phyloP scores from a whole-genome alignment of 2,113 vertebrate genomes.

The Scalopus aquaticus region DNA sequence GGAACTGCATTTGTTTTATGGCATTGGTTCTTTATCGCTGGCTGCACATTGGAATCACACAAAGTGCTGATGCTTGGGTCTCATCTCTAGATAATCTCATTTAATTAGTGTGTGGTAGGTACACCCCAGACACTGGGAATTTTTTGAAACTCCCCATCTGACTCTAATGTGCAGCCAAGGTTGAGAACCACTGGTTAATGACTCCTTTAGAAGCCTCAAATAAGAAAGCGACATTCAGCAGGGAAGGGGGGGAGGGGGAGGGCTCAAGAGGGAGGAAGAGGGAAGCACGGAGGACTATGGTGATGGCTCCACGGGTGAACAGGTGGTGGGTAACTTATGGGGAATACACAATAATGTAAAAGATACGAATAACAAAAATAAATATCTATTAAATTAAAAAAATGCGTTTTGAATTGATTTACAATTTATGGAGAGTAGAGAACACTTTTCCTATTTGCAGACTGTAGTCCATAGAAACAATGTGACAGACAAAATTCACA shows the following conservation, averaged over 20 bases:
- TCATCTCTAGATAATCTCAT: neutral
- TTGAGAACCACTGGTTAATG: conserved; percentile 32
- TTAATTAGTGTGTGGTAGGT: neutral
- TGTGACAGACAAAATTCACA: neutral
- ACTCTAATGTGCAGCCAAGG: conserved; percentile 38
- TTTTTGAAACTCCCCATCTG: conserved; percentile 35
- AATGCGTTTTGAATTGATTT: conserved; percentile 66
- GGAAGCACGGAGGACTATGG: too few relatives aligned
- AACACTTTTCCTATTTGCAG: conserved; percentile 20
- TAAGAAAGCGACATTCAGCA: too few relatives aligned
- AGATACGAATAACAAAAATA: too few relatives aligned
- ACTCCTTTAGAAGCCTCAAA: conserved; percentile 39
- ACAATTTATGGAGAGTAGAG: conserved; percentile 51
- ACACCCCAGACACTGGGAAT: neutral
- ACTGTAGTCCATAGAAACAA: conserved; percentile 8
- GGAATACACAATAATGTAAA: too few relatives aligned
- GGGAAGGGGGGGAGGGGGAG: too few relatives aligned
- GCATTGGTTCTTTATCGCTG: neutral
- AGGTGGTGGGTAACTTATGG: too few relatives aligned
- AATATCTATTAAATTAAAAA: too few relatives aligned
- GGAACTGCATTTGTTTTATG: neutral
- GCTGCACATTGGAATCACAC: neutral
- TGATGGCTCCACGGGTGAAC: too few relatives aligned
- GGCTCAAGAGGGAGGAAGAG: too few relatives aligned
- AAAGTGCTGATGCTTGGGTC: neutral